Conservation (phyloP, 2,113 vertebrate genomes). For the Urocynchramus pylzowi region DNA sequence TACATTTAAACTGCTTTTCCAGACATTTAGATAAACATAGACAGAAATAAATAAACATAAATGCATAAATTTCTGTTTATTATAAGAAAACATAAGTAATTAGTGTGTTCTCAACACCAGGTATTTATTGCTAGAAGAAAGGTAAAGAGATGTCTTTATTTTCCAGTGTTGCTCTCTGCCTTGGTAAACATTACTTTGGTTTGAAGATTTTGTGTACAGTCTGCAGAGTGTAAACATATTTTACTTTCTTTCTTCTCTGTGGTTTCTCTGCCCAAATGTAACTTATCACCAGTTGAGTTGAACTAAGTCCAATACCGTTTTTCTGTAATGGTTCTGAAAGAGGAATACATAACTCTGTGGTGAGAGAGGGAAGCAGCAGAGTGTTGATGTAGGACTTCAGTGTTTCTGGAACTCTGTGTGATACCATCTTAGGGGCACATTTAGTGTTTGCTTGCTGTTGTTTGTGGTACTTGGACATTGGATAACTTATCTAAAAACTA, state of each 20-base stretch:
- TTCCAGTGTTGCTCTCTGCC: neutral
- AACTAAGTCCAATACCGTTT: neutral
- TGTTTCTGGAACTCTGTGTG: neutral
- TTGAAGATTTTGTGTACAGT: neutral
- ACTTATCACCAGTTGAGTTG: neutral
- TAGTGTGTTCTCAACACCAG: neutral
- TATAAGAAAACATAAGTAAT: neutral
- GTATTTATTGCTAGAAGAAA: neutral
- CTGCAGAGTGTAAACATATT: neutral
- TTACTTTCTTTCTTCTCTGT: neutral
- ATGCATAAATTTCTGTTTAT: neutral
- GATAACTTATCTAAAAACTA: neutral
- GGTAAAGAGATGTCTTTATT: neutral
- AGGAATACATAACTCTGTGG: neutral
- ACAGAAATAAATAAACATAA: neutral
- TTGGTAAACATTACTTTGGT: neutral
- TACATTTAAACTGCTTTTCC: neutral
- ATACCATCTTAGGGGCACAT: neutral
- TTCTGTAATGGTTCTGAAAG: neutral
- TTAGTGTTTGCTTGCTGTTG: neutral
- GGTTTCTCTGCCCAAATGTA: neutral
- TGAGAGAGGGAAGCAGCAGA: neutral
- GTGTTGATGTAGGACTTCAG: neutral
- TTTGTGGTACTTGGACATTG: neutral
- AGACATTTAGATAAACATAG: neutral